Percentiles rank a stretch among this genome's conserved stretches.
phyloP scores from a whole-genome alignment of 2,797 vertebrate species.

The Lithobates pipiens region DNA sequence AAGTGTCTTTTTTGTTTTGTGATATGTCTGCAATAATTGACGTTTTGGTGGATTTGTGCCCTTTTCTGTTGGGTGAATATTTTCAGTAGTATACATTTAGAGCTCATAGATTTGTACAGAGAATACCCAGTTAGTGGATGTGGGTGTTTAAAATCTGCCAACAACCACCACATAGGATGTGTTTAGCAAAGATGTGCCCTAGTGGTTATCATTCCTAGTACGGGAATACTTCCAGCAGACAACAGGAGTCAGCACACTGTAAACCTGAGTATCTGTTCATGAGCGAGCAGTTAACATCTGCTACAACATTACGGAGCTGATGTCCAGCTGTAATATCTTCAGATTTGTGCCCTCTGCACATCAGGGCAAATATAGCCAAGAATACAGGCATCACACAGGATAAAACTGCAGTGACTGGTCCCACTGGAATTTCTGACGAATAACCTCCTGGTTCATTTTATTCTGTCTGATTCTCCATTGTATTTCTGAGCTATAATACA shows the following conservation, averaged over 20 bases:
- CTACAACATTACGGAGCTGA: neutral
- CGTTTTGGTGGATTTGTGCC: too few species aligned
- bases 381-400: neutral
- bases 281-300: neutral
- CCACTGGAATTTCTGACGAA: neutral
- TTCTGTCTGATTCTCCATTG: slow-evolving; percentile 2
- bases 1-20: too few species aligned
- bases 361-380: neutral
- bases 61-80: too few species aligned
- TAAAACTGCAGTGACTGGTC: neutral
- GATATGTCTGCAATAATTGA: too few species aligned
- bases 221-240: neutral
- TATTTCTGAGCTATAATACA: neutral
- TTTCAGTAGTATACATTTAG: too few species aligned
- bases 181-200: neutral
- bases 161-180: neutral
- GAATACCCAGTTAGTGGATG: too few species aligned
- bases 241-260: too few species aligned
- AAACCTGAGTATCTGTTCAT: neutral
- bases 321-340: neutral
- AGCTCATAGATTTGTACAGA: too few species aligned
- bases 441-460: neutral
- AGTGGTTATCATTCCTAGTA: neutral
- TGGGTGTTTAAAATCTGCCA: neutral
- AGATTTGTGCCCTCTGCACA: neutral